These are phyloP conservation scores for Andrena bicolor DNA, from an alignment of 2,888 invertebrate genomes.

Conservation along the genomic window DNA sequence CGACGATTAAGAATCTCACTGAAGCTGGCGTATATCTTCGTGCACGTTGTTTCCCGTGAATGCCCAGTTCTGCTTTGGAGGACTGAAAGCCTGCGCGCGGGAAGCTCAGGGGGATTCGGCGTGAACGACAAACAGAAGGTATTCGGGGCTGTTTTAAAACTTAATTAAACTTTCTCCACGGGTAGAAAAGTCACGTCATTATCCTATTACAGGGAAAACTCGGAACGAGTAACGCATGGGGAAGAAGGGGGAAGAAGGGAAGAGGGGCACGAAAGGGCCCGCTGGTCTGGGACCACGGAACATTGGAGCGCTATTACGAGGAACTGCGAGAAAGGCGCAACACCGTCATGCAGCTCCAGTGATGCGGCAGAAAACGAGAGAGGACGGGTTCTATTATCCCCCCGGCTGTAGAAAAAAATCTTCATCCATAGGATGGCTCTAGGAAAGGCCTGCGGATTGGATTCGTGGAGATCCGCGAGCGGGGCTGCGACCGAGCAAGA, in stretches of 20 bases:
- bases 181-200: conserved; percentile 58
- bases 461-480: conserved; percentile 59
- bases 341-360: conserved; percentile 50
- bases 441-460: conserved; percentile 56
- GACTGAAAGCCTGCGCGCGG: conserved; percentile 18
- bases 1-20: background rate
- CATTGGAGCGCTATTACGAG: conserved; percentile 66
- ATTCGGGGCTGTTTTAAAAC: conserved; percentile 31
- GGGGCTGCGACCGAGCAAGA: conserved; percentile 47
- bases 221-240: background rate
- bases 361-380: conserved; percentile 77
- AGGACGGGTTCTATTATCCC: conserved; percentile 78
- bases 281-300: conserved; percentile 39
- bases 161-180: conserved; percentile 64
- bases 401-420: conserved; percentile 68
- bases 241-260: conserved; percentile 18
- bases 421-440: conserved; percentile 50
- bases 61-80: background rate
- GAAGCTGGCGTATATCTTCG: background rate
- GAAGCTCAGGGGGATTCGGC: background rate
- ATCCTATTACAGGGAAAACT: conserved; percentile 30
- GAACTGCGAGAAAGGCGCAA: conserved; percentile 46
- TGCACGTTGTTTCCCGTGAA: background rate
- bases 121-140: background rate
- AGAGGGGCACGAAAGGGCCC: conserved; percentile 40